Percentiles rank a stretch among this genome's conserved stretches.
Conservation (phyloP, 2,888 invertebrate genomes). For the Lydus trimaculatus region DNA sequence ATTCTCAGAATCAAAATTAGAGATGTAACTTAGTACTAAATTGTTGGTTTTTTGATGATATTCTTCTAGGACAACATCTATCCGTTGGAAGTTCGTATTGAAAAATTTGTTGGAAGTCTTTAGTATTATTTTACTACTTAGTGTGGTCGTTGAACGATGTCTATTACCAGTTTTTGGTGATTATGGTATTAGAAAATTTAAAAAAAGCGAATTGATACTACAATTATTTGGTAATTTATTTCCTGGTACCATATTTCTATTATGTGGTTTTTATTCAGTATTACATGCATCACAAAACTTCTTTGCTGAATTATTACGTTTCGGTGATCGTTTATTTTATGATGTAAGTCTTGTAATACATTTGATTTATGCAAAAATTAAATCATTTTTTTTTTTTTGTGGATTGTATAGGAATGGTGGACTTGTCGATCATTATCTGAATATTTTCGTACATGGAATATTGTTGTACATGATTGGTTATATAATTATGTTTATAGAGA, state of each 20-base stretch:
- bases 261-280: constrained; percentile 75
- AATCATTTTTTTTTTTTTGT: background rate
- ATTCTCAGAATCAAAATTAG: no score
- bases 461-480: constrained; percentile 95
- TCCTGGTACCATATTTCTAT: constrained; percentile 70
- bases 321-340: constrained; percentile 85
- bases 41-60: background rate
- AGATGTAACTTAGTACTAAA: no score
- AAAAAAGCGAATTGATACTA: constrained; percentile 63
- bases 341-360: constrained; percentile 60
- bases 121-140: constrained; percentile 77
- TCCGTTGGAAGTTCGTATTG: constrained; percentile 77
- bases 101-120: constrained; percentile 77
- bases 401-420: constrained; percentile 85
- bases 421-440: constrained; percentile 78
- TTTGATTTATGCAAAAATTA: no score
- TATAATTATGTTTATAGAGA: constrained; percentile 88
- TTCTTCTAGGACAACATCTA: constrained; percentile 57
- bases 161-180: constrained; percentile 72
- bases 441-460: constrained; percentile 96
- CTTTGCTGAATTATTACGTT: constrained; percentile 85
- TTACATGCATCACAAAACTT: constrained; percentile 92
- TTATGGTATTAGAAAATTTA: constrained; percentile 62
- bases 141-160: constrained; percentile 81
- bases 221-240: constrained; percentile 76